A percentile compares a stretch with the other conserved stretches of the same genome.
Evolutionary conservation across 2,113 vertebrate species (phyloP).

Genomic region (Stigmatopora argus): DNA sequence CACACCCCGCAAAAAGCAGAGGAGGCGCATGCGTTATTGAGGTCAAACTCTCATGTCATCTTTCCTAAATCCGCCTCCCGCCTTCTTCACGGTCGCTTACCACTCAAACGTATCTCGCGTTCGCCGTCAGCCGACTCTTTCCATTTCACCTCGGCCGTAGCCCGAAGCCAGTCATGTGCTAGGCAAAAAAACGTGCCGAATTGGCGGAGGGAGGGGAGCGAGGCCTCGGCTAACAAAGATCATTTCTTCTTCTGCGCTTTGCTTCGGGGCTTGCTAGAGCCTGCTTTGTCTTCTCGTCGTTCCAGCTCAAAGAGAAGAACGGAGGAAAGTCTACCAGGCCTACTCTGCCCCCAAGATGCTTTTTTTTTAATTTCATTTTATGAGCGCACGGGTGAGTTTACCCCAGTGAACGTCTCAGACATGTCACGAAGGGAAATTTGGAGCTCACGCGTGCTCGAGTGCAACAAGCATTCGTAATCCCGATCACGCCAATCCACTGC

Average conservation of each 20-base stretch:
- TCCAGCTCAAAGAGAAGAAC: slow-evolving; percentile 30
- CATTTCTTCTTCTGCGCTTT: slow-evolving; percentile 39
- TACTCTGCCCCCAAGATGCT: slow-evolving; percentile 40
- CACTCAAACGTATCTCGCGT: slow-evolving; percentile 29
- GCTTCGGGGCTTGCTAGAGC: slow-evolving; percentile 41
- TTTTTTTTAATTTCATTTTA: neutral
- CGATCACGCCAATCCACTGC: neutral
- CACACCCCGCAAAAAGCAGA: slow-evolving; percentile 10
- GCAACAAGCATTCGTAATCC: slow-evolving; percentile 4
- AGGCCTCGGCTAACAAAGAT: slow-evolving; percentile 50
- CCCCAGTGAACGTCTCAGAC: neutral
- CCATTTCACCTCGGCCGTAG: slow-evolving; percentile 48
- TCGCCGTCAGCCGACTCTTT: slow-evolving; percentile 40
- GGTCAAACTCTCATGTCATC: slow-evolving; percentile 53
- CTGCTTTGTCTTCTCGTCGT: slow-evolving; percentile 31
- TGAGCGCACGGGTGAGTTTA: slow-evolving; percentile 7
- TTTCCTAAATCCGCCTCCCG: slow-evolving; percentile 33
- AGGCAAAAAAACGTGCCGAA: slow-evolving; percentile 51
- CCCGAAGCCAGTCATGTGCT: slow-evolving; percentile 61
- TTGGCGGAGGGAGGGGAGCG: slow-evolving; percentile 16
- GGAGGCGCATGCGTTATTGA: slow-evolving; percentile 46
- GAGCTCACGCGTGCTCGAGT: neutral
- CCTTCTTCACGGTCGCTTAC: slow-evolving; percentile 37
- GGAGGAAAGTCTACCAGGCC: slow-evolving; percentile 27
- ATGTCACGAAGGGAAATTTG: slow-evolving; percentile 2